Evolutionary conservation across 1,140 invertebrate genomes (phyloP), one percentile per base, ranked within the genome.

Genomic region (Danaus melanippus): DNA sequence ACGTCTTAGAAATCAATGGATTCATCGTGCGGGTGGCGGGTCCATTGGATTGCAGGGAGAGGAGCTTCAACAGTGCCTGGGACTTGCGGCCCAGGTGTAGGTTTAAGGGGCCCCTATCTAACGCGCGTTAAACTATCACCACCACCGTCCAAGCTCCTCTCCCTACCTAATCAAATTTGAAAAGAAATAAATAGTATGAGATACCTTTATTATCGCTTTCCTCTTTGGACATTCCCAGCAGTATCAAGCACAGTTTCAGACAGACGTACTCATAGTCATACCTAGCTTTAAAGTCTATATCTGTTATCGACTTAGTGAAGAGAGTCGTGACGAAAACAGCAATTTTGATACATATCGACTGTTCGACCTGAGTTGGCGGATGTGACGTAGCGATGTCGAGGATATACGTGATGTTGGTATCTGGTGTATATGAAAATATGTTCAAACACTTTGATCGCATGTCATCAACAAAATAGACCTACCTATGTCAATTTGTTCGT

Each of bases 151-250:
- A n/a, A n/a, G n/a, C n/a, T n/a, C n/a, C n/a, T n/a, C n/a, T n/a
- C n/a, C n/a, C n/a, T n/a, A n/a, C n/a, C n/a, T n/a, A n/a, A n/a
- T n/a, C n/a, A n/a, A n/a, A n/a, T n/a, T n/a, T n/a, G n/a, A n/a
- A n/a, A n/a, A n/a, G n/a, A n/a, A n/a, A n/a, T 15, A 15, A 15
- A 15, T 15, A 1, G 15, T 15, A 15, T 15, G 15, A 15, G 15
- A 15, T 66, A 85, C 82, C 77, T 72, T 76, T 72, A 56, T 76
- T 72, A 57, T 84, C 79, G 51, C 78, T 74, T 52, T 78, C 63
- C n/a, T 76, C 69, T 12, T 65, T 62, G 10, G 77, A 66, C 40
- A 80, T 48, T 9, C 65, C 64, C 12, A 85, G 47, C 6, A 85
- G 46, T 52, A 78, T 69, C 8, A 78, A 39, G 21, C 74, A 67